phyloP scores from a whole-genome alignment of 2,113 vertebrate genomes.

The Grammomys dolichurus region DNA sequence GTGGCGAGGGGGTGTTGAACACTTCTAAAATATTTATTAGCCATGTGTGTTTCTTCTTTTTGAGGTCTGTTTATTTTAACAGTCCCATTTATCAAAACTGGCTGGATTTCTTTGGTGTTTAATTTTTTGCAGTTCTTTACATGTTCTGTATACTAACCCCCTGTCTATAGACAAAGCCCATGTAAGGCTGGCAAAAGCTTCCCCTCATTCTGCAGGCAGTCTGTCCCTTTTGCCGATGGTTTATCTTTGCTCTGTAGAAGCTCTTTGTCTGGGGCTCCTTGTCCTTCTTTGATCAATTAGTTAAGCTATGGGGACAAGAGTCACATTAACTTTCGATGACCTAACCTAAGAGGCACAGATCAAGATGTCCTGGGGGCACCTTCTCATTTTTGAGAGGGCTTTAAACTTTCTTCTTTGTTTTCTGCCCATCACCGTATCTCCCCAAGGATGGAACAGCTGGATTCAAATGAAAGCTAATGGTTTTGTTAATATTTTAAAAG shows the following conservation, averaged over 20 bases:
- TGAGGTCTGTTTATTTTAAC: background rate
- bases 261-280: background rate
- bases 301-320: background rate
- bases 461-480: conserved; percentile 48
- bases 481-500: conserved; percentile 65
- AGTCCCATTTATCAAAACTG: too few relatives aligned
- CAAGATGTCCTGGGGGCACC: background rate
- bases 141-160: background rate
- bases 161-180: background rate
- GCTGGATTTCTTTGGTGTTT: background rate
- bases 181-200: too few relatives aligned
- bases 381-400: background rate
- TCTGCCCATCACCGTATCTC: background rate
- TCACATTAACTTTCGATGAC: background rate
- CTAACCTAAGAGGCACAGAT: background rate
- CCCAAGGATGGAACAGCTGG: background rate
- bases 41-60: background rate
- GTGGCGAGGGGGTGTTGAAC: background rate
- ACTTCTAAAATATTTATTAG: background rate
- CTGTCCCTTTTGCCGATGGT: background rate
- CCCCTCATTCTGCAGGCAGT: background rate
- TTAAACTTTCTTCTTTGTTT: background rate
- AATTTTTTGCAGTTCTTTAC: background rate
- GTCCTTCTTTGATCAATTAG: background rate
- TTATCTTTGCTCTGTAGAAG: background rate